These are phyloP conservation scores for Mythimna lalbum DNA, from an alignment of 2,888 invertebrate species.

Conservation along the genomic window DNA sequence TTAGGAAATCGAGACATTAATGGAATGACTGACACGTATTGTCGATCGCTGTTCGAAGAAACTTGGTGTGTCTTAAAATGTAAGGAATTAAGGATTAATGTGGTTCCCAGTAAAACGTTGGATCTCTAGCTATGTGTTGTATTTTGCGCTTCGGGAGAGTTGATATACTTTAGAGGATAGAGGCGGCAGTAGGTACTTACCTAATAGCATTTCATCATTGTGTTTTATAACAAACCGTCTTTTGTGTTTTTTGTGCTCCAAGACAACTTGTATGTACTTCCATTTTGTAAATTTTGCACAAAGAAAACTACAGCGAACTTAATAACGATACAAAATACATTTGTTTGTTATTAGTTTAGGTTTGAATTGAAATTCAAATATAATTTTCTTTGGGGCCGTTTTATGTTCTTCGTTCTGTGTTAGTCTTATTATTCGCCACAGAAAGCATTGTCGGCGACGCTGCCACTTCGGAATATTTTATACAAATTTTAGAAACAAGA, in stretches of 20 bases:
- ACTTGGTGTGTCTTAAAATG: conserved; percentile 76
- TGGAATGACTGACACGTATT: conserved; percentile 89
- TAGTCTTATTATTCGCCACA: conserved; percentile 79
- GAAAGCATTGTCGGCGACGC: conserved; percentile 83
- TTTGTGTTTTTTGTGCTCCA: neutral
- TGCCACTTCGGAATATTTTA: conserved; percentile 88
- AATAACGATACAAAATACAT: conserved; percentile 22
- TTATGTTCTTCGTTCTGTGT: conserved; percentile 76
- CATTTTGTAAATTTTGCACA: neutral
- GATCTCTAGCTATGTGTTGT: conserved; percentile 42
- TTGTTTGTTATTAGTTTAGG: conserved; percentile 61
- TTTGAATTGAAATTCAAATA: conserved; percentile 74
- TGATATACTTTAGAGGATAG: neutral
- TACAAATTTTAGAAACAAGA: conserved; percentile 90
- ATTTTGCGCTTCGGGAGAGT: conserved; percentile 38
- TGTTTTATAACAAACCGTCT: neutral
- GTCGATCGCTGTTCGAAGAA: conserved; percentile 82
- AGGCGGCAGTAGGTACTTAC: neutral
- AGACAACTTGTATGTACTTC: neutral
- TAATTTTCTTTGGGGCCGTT: conserved; percentile 66
- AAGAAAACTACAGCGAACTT: conserved; percentile 2
- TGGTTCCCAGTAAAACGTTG: conserved; percentile 70
- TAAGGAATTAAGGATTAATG: conserved; percentile 76
- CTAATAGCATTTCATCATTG: neutral
- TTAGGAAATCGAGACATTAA: conserved; percentile 86